These are phyloP conservation scores for Etheostoma perlongum DNA, from an alignment of 2,797 vertebrate genomes.

Conservation along the genomic window DNA sequence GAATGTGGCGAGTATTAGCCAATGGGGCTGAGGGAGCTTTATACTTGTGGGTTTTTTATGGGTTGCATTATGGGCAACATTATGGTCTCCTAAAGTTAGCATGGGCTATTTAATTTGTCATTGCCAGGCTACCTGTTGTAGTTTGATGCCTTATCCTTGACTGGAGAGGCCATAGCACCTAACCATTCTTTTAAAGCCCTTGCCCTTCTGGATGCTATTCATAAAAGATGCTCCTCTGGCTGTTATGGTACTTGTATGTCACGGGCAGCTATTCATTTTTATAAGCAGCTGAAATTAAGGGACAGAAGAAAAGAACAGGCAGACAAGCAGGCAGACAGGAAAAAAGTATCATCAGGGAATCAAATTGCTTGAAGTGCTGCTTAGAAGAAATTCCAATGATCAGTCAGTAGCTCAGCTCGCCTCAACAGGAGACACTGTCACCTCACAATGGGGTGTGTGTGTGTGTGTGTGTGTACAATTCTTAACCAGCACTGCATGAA, in stretches of 20 bases:
- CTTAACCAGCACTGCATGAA: neutral
- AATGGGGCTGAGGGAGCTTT: no score
- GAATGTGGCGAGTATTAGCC: no score
- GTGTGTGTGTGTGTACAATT: neutral
- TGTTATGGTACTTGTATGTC: neutral
- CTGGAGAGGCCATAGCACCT: neutral
- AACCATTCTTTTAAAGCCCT: neutral
- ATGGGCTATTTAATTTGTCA: neutral
- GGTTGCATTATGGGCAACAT: neutral
- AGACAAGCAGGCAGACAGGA: conserved; percentile 14
- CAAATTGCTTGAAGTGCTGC: conserved; percentile 39
- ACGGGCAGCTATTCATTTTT: neutral
- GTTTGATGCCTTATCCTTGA: neutral
- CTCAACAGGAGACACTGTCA: conserved; percentile 28
- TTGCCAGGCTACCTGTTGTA: neutral
- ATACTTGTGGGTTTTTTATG: neutral
- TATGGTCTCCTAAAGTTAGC: neutral
- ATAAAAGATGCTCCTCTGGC: neutral
- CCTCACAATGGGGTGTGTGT: conserved; percentile 10
- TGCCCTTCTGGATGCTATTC: neutral
- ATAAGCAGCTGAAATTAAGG: neutral
- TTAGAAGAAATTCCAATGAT: conserved; percentile 52
- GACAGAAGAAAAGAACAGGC: conserved; percentile 2
- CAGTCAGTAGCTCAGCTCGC: conserved; percentile 9
- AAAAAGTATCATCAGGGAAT: conserved; percentile 26